Evolutionary conservation across 1,140 invertebrate genomes (phyloP).

Genomic region (Pectinophora gossypiella): DNA sequence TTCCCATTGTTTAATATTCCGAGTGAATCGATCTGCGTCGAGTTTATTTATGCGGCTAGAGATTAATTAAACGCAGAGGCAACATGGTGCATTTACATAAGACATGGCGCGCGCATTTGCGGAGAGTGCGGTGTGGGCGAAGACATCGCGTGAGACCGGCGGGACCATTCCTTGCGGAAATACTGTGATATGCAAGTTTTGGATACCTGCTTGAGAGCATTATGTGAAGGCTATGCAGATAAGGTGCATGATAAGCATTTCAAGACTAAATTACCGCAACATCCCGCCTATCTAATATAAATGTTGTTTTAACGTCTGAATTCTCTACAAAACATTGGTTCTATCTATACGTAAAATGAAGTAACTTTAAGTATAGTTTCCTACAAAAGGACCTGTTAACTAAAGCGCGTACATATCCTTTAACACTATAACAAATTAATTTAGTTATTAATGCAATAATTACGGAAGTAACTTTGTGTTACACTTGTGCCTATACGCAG

Average conservation of each 20-base stretch:
- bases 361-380: too few species aligned
- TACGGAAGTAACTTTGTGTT: neutral
- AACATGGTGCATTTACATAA: constrained; percentile 67
- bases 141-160: constrained; percentile 43
- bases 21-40: constrained; percentile 48
- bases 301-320: too few species aligned
- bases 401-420: too few species aligned
- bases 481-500: neutral
- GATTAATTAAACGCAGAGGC: constrained; percentile 65
- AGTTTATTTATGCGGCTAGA: constrained; percentile 65
- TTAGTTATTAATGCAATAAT: too few species aligned
- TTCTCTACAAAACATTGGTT: too few species aligned
- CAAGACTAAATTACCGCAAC: too few species aligned
- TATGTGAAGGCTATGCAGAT: neutral
- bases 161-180: neutral
- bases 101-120: constrained; percentile 67
- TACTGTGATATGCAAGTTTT: neutral
- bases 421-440: too few species aligned
- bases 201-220: neutral
- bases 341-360: too few species aligned
- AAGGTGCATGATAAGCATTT: too few species aligned
- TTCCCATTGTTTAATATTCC: constrained; percentile 54
- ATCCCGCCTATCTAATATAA: too few species aligned
- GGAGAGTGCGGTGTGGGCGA: constrained; percentile 47
- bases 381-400: too few species aligned